Conservation (phyloP, 2,113 vertebrate species). For the Sander vitreus region DNA sequence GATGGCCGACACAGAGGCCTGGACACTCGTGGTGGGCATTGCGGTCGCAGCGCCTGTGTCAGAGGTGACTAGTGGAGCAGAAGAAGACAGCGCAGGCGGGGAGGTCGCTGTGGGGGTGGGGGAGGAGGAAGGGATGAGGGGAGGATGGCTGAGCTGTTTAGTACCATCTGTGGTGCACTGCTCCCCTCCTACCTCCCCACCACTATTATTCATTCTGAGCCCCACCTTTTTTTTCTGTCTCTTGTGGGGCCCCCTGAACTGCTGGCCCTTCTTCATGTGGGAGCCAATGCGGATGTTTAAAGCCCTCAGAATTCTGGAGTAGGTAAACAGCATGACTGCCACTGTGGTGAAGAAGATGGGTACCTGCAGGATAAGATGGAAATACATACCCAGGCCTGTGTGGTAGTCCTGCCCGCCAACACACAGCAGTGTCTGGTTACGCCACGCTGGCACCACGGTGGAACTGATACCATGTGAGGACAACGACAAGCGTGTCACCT, state of each 20-base stretch:
- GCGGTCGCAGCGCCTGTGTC: constrained; percentile 49
- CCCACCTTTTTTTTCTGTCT: constrained; percentile 58
- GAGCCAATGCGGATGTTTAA: constrained; percentile 87
- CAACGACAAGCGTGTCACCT: constrained; percentile 28
- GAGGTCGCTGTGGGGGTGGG: constrained; percentile 82
- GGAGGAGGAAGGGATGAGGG: constrained; percentile 73
- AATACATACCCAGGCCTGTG: constrained; percentile 76
- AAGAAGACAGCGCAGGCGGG: constrained; percentile 77
- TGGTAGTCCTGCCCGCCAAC: constrained; percentile 78
- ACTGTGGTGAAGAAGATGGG: constrained; percentile 86
- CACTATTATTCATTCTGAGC: constrained; percentile 40
- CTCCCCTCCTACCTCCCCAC: constrained; percentile 52
- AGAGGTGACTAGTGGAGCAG: constrained; percentile 72
- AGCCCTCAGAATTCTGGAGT: constrained; percentile 86
- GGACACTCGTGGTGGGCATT: constrained; percentile 77
- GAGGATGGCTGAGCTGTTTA: constrained; percentile 80
- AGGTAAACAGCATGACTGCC: constrained; percentile 86
- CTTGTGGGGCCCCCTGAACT: constrained; percentile 62
- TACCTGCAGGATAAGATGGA: constrained; percentile 86
- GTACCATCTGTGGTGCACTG: constrained; percentile 65
- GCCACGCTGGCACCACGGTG: constrained; percentile 63
- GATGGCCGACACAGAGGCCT: constrained; percentile 86
- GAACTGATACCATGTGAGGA: constrained; percentile 30
- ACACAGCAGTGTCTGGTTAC: constrained; percentile 84
- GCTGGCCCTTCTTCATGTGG: constrained; percentile 82